Conservation (phyloP, 2,797 vertebrate species). For the Capromys pilorides region DNA sequence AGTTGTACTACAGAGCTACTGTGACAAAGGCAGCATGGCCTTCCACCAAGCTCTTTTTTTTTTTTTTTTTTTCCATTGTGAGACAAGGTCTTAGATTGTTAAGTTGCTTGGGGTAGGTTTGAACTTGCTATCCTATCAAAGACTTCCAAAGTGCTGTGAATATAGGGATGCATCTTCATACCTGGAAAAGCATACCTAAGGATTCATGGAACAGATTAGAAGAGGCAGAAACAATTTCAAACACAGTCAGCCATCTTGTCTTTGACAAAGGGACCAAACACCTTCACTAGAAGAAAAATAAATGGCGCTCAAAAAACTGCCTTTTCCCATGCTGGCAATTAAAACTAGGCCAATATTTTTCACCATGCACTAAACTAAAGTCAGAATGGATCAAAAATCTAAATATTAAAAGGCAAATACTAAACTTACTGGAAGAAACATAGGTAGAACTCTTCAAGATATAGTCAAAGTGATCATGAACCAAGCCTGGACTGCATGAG, state of each 20-base stretch:
- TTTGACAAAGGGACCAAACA: background rate
- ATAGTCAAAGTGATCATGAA: background rate
- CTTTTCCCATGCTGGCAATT: background rate
- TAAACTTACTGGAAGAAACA: background rate
- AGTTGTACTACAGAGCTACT: background rate
- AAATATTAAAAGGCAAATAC: background rate
- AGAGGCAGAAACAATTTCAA: background rate
- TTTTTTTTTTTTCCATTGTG: too few relatives aligned
- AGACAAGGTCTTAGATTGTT: too few relatives aligned
- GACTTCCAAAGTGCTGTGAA: too few relatives aligned
- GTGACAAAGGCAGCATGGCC: background rate
- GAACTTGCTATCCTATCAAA: too few relatives aligned
- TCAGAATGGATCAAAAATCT: background rate
- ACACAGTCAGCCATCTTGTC: background rate
- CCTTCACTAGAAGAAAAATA: background rate
- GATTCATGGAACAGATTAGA: background rate
- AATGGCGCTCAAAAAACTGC: background rate
- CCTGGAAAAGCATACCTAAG: background rate
- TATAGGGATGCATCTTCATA: too few relatives aligned
- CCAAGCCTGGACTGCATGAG: background rate
- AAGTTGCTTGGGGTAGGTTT: too few relatives aligned
- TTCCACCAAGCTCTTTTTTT: too few relatives aligned
- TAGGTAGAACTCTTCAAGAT: background rate
- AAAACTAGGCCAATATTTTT: background rate
- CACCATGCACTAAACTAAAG: background rate